Evolutionary conservation across 2,888 invertebrate species (phyloP), one percentile per base, ranked within the genome.

Genomic region (Idaea straminata): DNA sequence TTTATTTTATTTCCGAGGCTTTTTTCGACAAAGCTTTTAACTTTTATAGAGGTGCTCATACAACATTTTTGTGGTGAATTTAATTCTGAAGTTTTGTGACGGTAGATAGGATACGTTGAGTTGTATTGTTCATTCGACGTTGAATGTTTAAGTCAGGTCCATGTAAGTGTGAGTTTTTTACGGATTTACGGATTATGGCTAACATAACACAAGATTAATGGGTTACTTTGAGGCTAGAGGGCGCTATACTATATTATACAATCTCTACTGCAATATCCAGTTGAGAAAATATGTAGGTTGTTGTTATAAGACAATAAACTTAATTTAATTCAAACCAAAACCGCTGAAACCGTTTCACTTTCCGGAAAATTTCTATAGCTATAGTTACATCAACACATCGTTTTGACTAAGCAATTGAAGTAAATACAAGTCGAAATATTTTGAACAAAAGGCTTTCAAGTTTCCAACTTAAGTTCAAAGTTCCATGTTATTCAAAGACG

Each of bases 1-100:
- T 85, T 85, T 86, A 86, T 87, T 88, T 87, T 83, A 82, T 83
- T 79, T 76, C 71, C 72, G 73, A 77, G 77, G 81, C 77, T 87
- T 87, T 89, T 91, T 91, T 88, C 78, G 78, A 82, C 84, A 82
- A 89, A 89, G 89, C 91, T 91, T 90, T 91, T 90, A 91, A 89
- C 88, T 87, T 90, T 90, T 86, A 86, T 87, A 80, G 80, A 83
- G 82, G 81, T 84, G 82, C 82, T 83, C 82, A 83, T 85, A 84
- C 80, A 80, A 79, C 78, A 83, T 85, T 89, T 86, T 83, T 76
- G 81, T 78, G 81, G 84, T 79, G 80, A 82, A 83, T 84, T 84
- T 83, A 72, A 47, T 47, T 6, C 10, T 10, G 13, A 47, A 47
- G 47, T 13, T 10, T 13, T 47, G 3, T 47, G 70, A 71, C 70